Base-by-base conservation (phyloP, 2,888 invertebrate genomes). In the Folsomia manolachei region DNA sequence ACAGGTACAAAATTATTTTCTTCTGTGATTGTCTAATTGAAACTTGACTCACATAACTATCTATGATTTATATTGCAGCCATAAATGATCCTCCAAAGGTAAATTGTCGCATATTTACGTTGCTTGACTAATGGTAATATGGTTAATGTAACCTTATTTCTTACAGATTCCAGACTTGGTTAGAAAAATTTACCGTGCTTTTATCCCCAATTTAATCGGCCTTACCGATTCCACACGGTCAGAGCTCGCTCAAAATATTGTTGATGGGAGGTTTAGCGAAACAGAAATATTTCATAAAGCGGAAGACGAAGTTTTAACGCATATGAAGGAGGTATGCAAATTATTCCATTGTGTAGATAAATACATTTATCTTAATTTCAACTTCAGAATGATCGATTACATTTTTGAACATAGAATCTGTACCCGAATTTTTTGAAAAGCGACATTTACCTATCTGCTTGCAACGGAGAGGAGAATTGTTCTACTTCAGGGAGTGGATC, bases 351-450 rank as follows among this genome's bases (percentile, higher is more conserved):
- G n/a, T n/a, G n/a, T n/a, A n/a, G n/a, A n/a, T n/a, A n/a, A n/a
- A n/a, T n/a, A n/a, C n/a, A n/a, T n/a, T n/a, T n/a, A n/a, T n/a
- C n/a, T n/a, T n/a, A n/a, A n/a, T n/a, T n/a, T n/a, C n/a, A n/a
- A n/a, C n/a, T n/a, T n/a, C n/a, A n/a, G n/a, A n/a, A n/a, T n/a
- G n/a, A n/a, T n/a, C n/a, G n/a, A n/a, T n/a, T n/a, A n/a, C n/a
- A n/a, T n/a, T n/a, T n/a, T n/a, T n/a, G n/a, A n/a, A n/a, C n/a
- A n/a, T n/a, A n/a, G 83, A 91, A 93, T 74, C 92, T 93, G 75
- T 97, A 97, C 86, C 93, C 92, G 72, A 91, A 93, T 85, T 97
- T 97, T 86, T 88, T 97, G 79, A 91, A 91, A 81, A 95, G 95
- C 81, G 95, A 96, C 82, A 89, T 93, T 84, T 97, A 96, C 87